phyloP scores from a whole-genome alignment of 1,140 invertebrate genomes.

The Metopolophium dirhodum region DNA sequence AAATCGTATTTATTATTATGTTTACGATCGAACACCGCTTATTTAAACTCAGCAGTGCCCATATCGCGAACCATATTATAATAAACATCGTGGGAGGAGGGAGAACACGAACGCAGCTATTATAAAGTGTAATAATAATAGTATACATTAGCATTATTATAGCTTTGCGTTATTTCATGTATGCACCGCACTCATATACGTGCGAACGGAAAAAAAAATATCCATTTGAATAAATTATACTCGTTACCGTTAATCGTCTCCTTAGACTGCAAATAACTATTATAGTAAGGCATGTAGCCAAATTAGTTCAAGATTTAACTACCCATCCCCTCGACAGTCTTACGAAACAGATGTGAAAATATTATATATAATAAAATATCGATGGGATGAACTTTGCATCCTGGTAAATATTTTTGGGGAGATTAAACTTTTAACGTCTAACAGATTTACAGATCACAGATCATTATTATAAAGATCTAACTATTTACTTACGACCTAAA shows the following conservation, averaged over 20 bases:
- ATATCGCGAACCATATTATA: not conserved
- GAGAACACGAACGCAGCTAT: not conserved
- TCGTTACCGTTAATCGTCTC: constrained; percentile 1
- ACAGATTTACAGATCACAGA: too few relatives aligned
- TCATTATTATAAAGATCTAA: too few relatives aligned
- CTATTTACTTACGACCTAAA: too few relatives aligned
- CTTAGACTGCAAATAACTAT: not conserved
- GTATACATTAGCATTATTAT: constrained; percentile 12
- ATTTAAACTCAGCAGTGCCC: not conserved
- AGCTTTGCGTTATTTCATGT: not conserved
- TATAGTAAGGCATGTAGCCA: not conserved
- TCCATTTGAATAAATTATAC: constrained; percentile 18
- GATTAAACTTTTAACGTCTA: too few relatives aligned
- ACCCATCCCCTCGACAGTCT: not conserved
- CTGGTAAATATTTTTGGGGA: too few relatives aligned
- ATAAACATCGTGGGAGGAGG: not conserved
- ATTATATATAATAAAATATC: too few relatives aligned
- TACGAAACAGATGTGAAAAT: not conserved
- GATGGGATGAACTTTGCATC: too few relatives aligned
- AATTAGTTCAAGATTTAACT: not conserved
- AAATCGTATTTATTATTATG: constrained; percentile 4
- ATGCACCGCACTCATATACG: not conserved
- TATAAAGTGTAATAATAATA: constrained; percentile 11
- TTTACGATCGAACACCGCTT: not conserved
- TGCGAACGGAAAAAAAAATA: not conserved